Conservation (phyloP, 2,888 invertebrate genomes). For the Aphodius sticticus region DNA sequence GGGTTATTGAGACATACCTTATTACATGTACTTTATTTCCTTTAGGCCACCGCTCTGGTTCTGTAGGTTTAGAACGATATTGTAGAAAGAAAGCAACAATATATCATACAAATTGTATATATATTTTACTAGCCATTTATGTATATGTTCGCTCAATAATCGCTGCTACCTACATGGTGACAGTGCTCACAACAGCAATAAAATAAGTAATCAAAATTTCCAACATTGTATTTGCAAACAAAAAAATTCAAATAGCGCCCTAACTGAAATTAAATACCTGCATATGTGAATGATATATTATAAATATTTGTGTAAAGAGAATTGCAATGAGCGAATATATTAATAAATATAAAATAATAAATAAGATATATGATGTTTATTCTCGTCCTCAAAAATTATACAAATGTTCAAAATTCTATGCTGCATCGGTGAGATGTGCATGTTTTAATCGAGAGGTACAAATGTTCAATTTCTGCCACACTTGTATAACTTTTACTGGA, state of each 20-base stretch:
- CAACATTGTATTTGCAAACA: background rate
- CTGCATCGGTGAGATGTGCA: background rate
- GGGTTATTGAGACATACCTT: background rate
- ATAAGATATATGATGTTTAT: conserved; percentile 33
- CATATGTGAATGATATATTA: conserved; percentile 5
- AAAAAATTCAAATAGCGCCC: background rate
- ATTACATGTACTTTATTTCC: background rate
- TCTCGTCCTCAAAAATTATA: conserved; percentile 35
- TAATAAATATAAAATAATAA: conserved; percentile 35
- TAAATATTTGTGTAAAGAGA: conserved; percentile 16
- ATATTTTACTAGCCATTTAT: conserved; percentile 43
- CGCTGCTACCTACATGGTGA: conserved; percentile 6
- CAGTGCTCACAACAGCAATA: background rate
- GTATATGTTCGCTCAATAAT: conserved; percentile 45
- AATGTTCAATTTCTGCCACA: conserved; percentile 30
- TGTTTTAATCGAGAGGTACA: conserved; percentile 12
- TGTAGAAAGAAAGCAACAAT: conserved; percentile 33
- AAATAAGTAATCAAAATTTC: background rate
- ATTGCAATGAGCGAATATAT: conserved; percentile 43
- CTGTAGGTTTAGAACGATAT: conserved; percentile 14
- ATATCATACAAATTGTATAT: conserved; percentile 42
- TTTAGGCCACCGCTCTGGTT: background rate
- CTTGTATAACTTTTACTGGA: conserved; percentile 41
- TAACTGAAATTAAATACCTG: too few species aligned
- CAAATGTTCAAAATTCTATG: conserved; percentile 21